Percentiles rank a stretch among this genome's conserved stretches.
Conservation (phyloP, 2,888 invertebrate species). For the Germaria angustata region DNA sequence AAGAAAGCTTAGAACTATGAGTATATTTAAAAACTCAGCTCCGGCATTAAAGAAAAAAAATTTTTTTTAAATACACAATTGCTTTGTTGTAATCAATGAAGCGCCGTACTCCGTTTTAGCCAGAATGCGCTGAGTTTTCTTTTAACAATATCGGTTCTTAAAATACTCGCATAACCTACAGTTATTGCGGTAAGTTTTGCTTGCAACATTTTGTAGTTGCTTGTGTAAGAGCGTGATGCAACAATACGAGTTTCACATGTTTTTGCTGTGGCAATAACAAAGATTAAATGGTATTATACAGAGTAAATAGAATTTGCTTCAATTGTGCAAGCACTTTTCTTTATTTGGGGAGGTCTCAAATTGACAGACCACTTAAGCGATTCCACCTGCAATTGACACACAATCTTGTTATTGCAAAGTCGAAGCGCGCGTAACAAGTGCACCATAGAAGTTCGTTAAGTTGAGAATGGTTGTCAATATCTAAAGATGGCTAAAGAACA, state of each 20-base stretch:
- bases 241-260: conserved; percentile 23
- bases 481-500: conserved; percentile 13
- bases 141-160: conserved; percentile 54
- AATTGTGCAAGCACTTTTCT: conserved; percentile 30
- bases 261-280: conserved; percentile 11
- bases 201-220: conserved; percentile 35
- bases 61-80: conserved; percentile 59
- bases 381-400: conserved; percentile 71
- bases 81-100: neutral
- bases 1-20: conserved; percentile 1
- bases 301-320: conserved; percentile 55
- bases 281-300: conserved; percentile 38
- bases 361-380: conserved; percentile 70
- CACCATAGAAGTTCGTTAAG: conserved; percentile 33
- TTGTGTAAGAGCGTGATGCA: conserved; percentile 34
- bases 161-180: conserved; percentile 63
- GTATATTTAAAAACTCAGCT: conserved; percentile 4
- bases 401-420: conserved; percentile 63
- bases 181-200: conserved; percentile 60
- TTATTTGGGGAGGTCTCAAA: conserved; percentile 68
- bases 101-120: neutral
- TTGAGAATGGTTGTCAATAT: conserved; percentile 41
- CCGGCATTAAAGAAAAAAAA: conserved; percentile 43
- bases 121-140: neutral
- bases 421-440: conserved; percentile 59